Conservation (phyloP, 2,888 invertebrate genomes). For the Acanthoscelides obtectus region DNA sequence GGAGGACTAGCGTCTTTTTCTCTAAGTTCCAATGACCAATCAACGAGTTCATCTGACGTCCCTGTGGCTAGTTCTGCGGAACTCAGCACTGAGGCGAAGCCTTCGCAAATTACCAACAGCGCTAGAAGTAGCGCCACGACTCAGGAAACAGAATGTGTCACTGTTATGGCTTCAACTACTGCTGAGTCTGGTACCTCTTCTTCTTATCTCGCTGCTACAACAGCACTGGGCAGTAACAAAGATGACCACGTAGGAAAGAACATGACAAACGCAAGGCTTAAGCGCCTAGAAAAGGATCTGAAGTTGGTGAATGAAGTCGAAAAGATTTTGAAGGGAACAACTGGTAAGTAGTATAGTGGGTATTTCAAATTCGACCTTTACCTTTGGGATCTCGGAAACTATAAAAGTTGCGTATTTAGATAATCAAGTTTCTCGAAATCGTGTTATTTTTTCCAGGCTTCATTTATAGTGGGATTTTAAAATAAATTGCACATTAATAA, state of each 20-base stretch:
- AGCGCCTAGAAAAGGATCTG: slow-evolving; percentile 24
- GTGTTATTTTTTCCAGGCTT: no score
- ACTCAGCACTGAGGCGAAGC: background rate
- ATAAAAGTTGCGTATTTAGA: no score
- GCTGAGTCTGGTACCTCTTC: background rate
- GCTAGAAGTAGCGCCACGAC: background rate
- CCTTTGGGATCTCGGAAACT: no score
- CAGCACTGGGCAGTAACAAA: background rate
- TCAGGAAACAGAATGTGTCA: background rate
- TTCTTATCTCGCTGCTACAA: background rate
- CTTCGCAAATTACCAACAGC: background rate
- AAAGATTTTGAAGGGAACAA: slow-evolving; percentile 25
- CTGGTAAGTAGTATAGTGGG: slow-evolving; percentile 1
- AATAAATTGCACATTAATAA: no score
- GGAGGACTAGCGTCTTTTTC: background rate
- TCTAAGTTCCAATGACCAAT: background rate
- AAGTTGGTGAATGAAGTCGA: slow-evolving; percentile 31
- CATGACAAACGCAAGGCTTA: slow-evolving; percentile 4
- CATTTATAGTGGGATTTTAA: no score
- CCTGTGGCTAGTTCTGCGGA: background rate
- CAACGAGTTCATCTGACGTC: background rate
- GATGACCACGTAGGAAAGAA: background rate
- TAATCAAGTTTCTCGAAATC: no score
- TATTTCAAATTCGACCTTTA: no score
- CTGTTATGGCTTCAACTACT: background rate